These are phyloP conservation scores for Tribolium castaneum DNA, from an alignment of 1,140 invertebrate species.

Conservation along the genomic window DNA sequence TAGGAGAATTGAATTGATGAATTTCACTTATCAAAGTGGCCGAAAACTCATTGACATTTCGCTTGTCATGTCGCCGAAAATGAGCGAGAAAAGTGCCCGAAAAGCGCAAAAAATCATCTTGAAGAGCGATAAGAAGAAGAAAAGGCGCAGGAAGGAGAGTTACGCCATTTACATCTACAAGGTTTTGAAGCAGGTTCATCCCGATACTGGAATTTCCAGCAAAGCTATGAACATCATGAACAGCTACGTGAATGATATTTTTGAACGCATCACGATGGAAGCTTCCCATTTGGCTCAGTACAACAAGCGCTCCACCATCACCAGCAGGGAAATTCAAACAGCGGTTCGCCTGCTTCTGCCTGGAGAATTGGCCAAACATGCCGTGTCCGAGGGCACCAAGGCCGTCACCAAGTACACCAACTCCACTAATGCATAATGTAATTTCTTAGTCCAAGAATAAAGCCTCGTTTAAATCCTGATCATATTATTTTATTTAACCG, in stretches of 20 bases:
- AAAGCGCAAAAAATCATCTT: conserved; percentile 70
- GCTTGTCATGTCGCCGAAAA: conserved; percentile 65
- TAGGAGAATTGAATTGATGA: neutral
- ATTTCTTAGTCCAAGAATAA: too few species aligned
- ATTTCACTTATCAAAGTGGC: neutral
- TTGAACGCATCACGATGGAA: conserved; percentile 77
- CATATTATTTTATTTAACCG: too few species aligned
- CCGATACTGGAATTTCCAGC: conserved; percentile 74
- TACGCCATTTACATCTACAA: conserved; percentile 80
- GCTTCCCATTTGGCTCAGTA: conserved; percentile 76
- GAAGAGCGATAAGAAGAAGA: conserved; percentile 68
- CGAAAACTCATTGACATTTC: neutral
- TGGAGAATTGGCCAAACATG: conserved; percentile 71
- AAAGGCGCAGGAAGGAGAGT: conserved; percentile 71
- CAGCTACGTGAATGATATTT: conserved; percentile 71
- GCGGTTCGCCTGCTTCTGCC: conserved; percentile 69
- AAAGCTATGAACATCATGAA: conserved; percentile 73
- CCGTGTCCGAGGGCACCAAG: conserved; percentile 70
- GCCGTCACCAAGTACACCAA: conserved; percentile 71
- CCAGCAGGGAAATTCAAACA: conserved; percentile 68
- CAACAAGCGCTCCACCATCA: conserved; percentile 75
- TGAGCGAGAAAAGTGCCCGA: conserved; percentile 66
- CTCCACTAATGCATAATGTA: conserved; percentile 48
- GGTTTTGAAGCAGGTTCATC: conserved; percentile 77
- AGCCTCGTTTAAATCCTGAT: too few species aligned